These are phyloP conservation scores for Oxygymnocypris stewartii DNA, from an alignment of 2,113 vertebrate genomes.

Conservation along the genomic window DNA sequence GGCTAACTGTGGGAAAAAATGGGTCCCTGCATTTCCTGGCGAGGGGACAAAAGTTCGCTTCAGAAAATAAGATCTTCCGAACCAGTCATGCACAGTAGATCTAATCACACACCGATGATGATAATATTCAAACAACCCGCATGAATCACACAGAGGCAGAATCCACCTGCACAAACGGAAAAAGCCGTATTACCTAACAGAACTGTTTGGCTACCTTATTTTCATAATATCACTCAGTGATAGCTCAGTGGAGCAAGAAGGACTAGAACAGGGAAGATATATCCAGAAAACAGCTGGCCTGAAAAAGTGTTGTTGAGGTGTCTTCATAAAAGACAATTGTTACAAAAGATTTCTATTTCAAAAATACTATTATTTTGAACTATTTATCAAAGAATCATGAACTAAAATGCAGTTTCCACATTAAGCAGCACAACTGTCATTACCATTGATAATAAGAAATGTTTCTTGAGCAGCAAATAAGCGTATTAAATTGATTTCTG, in stretches of 20 bases:
- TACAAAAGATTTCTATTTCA: too few relatives aligned
- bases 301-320: too few relatives aligned
- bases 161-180: neutral
- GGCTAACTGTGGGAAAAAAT: slow-evolving; percentile 40
- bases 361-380: too few relatives aligned
- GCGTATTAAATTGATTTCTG: too few relatives aligned
- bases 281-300: neutral
- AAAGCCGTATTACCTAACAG: neutral
- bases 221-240: neutral
- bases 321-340: too few relatives aligned
- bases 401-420: too few relatives aligned
- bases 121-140: neutral
- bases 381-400: too few relatives aligned
- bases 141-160: neutral
- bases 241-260: neutral
- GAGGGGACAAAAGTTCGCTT: slow-evolving; percentile 23
- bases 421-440: too few relatives aligned
- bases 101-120: neutral
- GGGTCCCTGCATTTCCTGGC: slow-evolving; percentile 30
- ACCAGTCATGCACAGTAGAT: neutral
- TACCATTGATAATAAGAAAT: too few relatives aligned
- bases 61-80: slow-evolving; percentile 7
- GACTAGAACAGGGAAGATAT: neutral
- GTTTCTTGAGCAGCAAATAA: too few relatives aligned
- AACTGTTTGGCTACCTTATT: neutral